phyloP scores from a whole-genome alignment of 2,888 invertebrate genomes.

The Dione vanillae region DNA sequence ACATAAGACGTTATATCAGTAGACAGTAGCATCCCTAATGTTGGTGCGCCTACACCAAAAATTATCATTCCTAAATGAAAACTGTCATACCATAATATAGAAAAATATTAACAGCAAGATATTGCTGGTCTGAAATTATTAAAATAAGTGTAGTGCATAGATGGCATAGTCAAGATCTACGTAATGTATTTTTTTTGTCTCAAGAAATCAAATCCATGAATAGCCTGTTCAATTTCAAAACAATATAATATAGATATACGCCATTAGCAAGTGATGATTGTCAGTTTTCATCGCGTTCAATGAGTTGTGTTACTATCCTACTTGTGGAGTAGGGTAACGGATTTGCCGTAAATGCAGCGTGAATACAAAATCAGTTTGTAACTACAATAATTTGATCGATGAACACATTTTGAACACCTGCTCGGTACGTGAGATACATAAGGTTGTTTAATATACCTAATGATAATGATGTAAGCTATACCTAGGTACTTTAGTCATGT shows the following conservation, averaged over 20 bases:
- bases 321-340: conserved; percentile 70
- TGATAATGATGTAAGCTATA: neutral
- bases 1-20: neutral
- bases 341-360: conserved; percentile 57
- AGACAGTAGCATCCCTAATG: conserved; percentile 3
- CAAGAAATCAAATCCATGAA: too few species aligned
- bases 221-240: neutral
- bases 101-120: conserved; percentile 20
- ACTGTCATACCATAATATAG: conserved; percentile 34
- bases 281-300: conserved; percentile 51
- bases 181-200: too few species aligned
- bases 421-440: conserved; percentile 18
- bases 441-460: neutral
- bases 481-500: neutral
- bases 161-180: too few species aligned
- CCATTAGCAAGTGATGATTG: conserved; percentile 47
- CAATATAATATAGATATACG: neutral
- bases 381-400: conserved; percentile 15
- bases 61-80: conserved; percentile 22
- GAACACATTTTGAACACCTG: conserved; percentile 24
- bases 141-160: too few species aligned
- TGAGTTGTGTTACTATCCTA: conserved; percentile 68
- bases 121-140: too few species aligned
- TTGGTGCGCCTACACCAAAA: conserved; percentile 31
- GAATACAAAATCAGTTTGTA: conserved; percentile 59